These are phyloP conservation scores for Stylophora pistillata DNA, from an alignment of 64 coral and sea anemone genomes.

Conservation along the genomic window DNA sequence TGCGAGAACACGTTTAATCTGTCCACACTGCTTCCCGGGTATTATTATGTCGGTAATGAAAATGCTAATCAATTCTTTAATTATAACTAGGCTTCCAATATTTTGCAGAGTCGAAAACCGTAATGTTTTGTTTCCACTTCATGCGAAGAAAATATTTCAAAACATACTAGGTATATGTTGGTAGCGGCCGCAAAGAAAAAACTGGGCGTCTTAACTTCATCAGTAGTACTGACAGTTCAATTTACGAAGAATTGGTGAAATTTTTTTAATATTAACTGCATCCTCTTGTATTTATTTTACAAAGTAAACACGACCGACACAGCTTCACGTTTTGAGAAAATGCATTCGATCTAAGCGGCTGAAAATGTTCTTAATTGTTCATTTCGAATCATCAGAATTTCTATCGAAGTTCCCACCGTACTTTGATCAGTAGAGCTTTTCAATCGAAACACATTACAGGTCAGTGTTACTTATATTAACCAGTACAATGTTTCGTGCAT, in stretches of 20 bases:
- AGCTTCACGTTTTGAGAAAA: neutral
- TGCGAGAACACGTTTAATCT: neutral
- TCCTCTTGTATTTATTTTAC: slow-evolving; percentile 2
- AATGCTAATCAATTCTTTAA: neutral
- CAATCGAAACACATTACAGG: too few species aligned
- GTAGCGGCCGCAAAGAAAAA: too few species aligned
- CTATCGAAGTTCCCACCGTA: too few species aligned
- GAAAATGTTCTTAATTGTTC: too few species aligned
- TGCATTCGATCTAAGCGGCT: too few species aligned
- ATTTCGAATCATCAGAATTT: too few species aligned
- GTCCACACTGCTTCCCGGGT: neutral
- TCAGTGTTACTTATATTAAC: too few species aligned
- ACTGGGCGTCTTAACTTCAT: too few species aligned
- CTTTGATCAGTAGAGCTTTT: too few species aligned
- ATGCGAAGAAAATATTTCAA: neutral
- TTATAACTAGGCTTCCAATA: neutral
- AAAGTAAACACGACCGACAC: neutral
- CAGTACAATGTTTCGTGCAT: too few species aligned
- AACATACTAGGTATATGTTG: neutral
- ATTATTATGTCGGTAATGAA: neutral
- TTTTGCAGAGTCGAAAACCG: neutral
- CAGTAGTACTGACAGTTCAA: too few species aligned
- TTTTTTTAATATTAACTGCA: neutral
- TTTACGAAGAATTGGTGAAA: neutral
- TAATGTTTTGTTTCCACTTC: neutral